Base-by-base conservation (phyloP, 2,113 vertebrate species). In the Malurus cyaneus region DNA sequence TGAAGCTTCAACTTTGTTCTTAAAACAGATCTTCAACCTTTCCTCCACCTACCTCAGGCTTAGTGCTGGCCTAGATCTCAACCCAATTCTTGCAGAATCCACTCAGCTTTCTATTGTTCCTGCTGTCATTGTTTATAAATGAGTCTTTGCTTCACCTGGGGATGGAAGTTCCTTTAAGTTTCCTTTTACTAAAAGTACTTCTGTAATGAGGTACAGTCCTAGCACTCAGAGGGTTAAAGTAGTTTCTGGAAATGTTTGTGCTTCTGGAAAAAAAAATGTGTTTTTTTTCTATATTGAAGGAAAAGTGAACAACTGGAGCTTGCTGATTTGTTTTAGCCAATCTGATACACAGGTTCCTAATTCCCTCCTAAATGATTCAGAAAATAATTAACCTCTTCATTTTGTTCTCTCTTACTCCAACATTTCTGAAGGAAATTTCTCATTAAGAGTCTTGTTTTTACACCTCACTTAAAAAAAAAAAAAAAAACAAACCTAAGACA, bases 61-160 rank as follows among this genome's bases (percentile, higher is more conserved):
- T 69, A 73, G 29, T 20, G 59, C 54, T 86, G 67, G 56, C 64
- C 82, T 67, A 90, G 46, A 80, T 94, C 88, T 91, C 90, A 94
- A 28, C n/a, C 29, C 65, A 44, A 56, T n/a, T n/a, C n/a, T n/a
- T 96, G 88, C 93, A 96, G 72, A 89, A 86, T 62, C 70, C 89
- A 92, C 92, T 95, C 80, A 93, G 88, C 76, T 94, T 88, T 87
- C 94, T 72, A 88, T 96, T 96, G 95, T 95, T 96, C 89, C 83
- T 74, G 60, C 53, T 72, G 61, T 74, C 93, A 86, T 94, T 94
- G 88, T 95, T 96, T 96, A 96, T 89, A 97, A 96, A 96, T 88
- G 88, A 96, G 62, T 64, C 85, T 80, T 79, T 62, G 39, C 86
- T 95, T 95, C 66, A 92, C 64, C 72, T 80, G 53, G 47, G 53